These are phyloP conservation scores for Anneissia japonica DNA, from an alignment of 35 echinoderm and acorn worm genomes.

Conservation along the genomic window DNA sequence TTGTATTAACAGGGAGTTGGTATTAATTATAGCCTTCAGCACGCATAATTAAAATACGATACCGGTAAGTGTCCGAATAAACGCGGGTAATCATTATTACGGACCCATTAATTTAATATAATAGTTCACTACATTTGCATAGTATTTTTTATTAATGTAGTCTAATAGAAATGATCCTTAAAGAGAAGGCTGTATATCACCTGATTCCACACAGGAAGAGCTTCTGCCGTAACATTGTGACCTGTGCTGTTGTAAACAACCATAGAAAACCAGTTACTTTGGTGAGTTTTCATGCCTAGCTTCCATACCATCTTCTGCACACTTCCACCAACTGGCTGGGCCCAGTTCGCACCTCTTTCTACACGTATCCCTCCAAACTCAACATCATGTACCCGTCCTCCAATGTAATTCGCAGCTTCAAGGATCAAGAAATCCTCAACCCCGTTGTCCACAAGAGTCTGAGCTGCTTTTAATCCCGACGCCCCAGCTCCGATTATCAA, in stretches of 20 bases:
- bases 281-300: not conserved
- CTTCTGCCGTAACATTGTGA: not conserved
- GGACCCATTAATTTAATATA: too few relatives aligned
- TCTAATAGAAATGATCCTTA: too few relatives aligned
- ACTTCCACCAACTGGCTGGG: constrained; percentile 4
- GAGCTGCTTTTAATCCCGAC: not conserved
- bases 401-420: constrained; percentile 22
- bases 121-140: too few relatives aligned
- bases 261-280: not conserved
- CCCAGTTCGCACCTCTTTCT: constrained; percentile 38
- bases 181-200: too few relatives aligned
- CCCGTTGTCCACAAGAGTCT: not conserved
- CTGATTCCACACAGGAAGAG: not conserved
- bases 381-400: constrained; percentile 37
- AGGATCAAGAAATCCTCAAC: constrained; percentile 35
- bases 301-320: not conserved
- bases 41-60: too few relatives aligned
- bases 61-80: too few relatives aligned
- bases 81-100: too few relatives aligned
- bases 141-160: too few relatives aligned
- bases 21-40: too few relatives aligned
- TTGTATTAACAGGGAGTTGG: too few relatives aligned
- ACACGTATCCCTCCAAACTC: constrained; percentile 34
- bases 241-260: not conserved
- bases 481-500: not conserved